Evolutionary conservation across 2,888 invertebrate genomes (phyloP), one percentile per base, ranked within the genome.

Genomic region (Pyrrhosoma nymphula): DNA sequence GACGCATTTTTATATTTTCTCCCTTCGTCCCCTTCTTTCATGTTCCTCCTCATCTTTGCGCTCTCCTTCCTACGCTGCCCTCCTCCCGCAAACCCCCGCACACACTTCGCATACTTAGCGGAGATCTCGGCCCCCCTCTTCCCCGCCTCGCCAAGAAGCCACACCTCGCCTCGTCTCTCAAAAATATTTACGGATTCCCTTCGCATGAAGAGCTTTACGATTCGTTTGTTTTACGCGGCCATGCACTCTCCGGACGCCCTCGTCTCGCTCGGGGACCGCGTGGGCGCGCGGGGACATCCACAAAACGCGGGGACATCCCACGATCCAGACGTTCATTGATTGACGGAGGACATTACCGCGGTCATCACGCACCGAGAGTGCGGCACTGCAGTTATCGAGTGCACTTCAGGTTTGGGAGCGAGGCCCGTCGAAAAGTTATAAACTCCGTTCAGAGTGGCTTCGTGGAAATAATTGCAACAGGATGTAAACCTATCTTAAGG

Each of bases 21-120:
- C 90, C n/a, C 8, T 4, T 47, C 47, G 2, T 47, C 88, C 82
- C 23, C 35, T 88, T 35, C 26, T 88, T 39, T 0, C 18, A 16
- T 39, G 39, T 82, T n/a, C 82, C 88, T 88, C 88, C 47, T 47
- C 47, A 2, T 47, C 47, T 47, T 47, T 91, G 23, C 35, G 60
- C 60, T 63, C 18, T 91, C 14, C 91, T 30, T 63, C 91, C 91
- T 35, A 91, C 91, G 30, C 30, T 63, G 35, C 60, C 56, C 56
- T 10, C 60, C 20, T n/a, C 16, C 35, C 60, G 6, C 23, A 60
- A 23, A 1, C 23, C 39, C 63, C 91, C 60, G 60, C 91, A 39
- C 63, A 63, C 8, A 3, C 47, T 8, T 8, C 47, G 91, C 39
- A 91, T 35, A 91, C 69, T 69, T 26, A 20, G 26, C 26, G 47